Evolutionary conservation across 2,888 invertebrate species (phyloP).

Genomic region (Polyommatus iphigenia): DNA sequence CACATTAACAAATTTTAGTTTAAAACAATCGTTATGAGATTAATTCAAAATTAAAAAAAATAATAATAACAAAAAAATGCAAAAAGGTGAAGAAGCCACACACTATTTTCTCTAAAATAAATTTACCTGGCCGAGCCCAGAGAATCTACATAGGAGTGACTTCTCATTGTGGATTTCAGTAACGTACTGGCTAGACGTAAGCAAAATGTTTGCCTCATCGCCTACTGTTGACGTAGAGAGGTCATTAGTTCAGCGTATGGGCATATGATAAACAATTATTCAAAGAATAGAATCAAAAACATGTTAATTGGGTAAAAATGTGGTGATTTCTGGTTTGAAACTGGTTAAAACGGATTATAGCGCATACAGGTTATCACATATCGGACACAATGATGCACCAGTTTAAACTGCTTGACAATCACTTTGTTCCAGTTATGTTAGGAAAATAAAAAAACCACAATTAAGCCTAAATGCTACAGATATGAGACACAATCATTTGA

Average conservation of each 20-base stretch:
- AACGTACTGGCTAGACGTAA: constrained; percentile 69
- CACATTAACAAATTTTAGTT: neutral
- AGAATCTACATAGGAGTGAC: constrained; percentile 73
- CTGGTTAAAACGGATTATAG: neutral
- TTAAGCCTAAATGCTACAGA: neutral
- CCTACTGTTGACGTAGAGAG: constrained; percentile 75
- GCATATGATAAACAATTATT: constrained; percentile 22
- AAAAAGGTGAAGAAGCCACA: constrained; percentile 44
- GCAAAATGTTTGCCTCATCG: constrained; percentile 74
- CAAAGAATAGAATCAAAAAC: constrained; percentile 23
- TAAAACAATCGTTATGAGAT: too few relatives aligned
- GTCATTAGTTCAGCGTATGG: constrained; percentile 63
- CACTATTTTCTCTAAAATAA: constrained; percentile 40
- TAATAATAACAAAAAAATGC: constrained; percentile 36
- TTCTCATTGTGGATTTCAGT: constrained; percentile 76
- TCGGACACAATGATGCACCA: neutral
- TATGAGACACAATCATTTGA: neutral
- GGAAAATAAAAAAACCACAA: neutral
- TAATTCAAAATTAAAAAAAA: constrained; percentile 25
- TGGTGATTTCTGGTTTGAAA: constrained; percentile 29
- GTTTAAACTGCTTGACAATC: constrained; percentile 11
- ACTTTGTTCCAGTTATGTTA: neutral
- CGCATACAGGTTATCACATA: constrained; percentile 22
- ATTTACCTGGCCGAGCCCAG: constrained; percentile 75
- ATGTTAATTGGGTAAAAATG: neutral